Base-by-base conservation (phyloP, 2,888 invertebrate species). In the Agrotis puta region DNA sequence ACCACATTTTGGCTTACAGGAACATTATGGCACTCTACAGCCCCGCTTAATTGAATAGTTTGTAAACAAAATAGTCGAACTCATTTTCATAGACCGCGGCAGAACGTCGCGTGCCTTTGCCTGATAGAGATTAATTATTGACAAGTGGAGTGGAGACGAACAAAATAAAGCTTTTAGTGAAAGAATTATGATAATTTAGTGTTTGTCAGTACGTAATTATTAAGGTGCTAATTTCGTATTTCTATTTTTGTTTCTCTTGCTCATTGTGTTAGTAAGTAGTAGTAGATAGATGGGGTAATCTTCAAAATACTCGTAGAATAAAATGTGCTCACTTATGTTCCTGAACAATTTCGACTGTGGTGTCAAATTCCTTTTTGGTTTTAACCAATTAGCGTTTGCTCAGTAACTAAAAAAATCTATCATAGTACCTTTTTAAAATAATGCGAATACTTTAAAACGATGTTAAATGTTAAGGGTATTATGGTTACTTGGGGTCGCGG, bases 31-130 rank as follows among this genome's bases (percentile, higher is more conserved):
- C 48, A 84, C 84, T 86, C 83, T 76, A 85, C 81, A 70, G 61
- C 66, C 74, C 75, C 83, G 83, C 84, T 83, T 90, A 91, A 92
- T 92, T 90, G 90, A 90, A 89, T 82, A 89, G 88, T 91, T 91
- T 90, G 91, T 90, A 90, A 90, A 92, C 92, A 90, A 91, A 92
- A 90, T 89, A 88, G 87, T 86, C 56, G 72, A 87, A 83, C 81
- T 81, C 77, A 82, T 88, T 85, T 81, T 81, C 77, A 77, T 82
- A 77, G 79, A 79, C 73, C 57, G 76, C 62, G 77, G 85, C 86
- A 62, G 80, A 74, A 79, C 62, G 75, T 84, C 76, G 81, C 79
- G 79, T 85, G 79, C 84, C 72, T 84, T 85, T 81, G 66, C 84
- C 82, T 87, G 86, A 87, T 88, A 82, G 82, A 90, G 89, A 91